Evolutionary conservation across 2,888 invertebrate species (phyloP).

Genomic region (Cephonodes hylas): DNA sequence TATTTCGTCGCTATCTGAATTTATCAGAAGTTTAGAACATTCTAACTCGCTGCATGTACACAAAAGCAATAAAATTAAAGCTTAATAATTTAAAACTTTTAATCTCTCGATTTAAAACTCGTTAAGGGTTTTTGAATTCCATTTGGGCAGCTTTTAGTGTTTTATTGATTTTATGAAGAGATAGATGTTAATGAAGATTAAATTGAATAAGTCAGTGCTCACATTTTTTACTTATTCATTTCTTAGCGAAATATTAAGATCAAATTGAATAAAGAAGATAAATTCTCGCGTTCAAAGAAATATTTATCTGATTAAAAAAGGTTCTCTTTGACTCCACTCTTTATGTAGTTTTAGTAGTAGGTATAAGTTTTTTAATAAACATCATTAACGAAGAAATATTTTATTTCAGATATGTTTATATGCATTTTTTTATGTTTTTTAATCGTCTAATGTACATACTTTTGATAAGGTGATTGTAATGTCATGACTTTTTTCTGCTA

Average conservation of each 20-base stretch:
- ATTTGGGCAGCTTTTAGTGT: neutral
- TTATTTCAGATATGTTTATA: neutral
- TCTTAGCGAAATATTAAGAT: neutral
- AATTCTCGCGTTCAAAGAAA: neutral
- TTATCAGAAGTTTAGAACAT: neutral
- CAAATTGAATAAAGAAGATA: neutral
- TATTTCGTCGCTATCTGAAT: neutral
- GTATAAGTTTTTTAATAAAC: neutral
- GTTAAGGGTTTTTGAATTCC: neutral
- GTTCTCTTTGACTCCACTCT: neutral
- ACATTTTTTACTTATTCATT: neutral
- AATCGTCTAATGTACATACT: too few species aligned
- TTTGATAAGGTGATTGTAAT: neutral
- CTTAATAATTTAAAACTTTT: neutral
- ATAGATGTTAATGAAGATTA: neutral
- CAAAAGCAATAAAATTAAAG: conserved; percentile 1
- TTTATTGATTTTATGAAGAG: neutral
- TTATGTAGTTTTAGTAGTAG: neutral
- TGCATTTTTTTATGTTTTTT: neutral
- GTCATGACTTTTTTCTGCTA: too few species aligned
- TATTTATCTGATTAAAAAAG: neutral
- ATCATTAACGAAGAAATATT: neutral
- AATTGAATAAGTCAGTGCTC: neutral
- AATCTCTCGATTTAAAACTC: neutral
- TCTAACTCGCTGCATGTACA: neutral